Evolutionary conservation across 2,888 invertebrate genomes (phyloP), one percentile per base, ranked within the genome.

Genomic region (Tetragonula carbonaria): DNA sequence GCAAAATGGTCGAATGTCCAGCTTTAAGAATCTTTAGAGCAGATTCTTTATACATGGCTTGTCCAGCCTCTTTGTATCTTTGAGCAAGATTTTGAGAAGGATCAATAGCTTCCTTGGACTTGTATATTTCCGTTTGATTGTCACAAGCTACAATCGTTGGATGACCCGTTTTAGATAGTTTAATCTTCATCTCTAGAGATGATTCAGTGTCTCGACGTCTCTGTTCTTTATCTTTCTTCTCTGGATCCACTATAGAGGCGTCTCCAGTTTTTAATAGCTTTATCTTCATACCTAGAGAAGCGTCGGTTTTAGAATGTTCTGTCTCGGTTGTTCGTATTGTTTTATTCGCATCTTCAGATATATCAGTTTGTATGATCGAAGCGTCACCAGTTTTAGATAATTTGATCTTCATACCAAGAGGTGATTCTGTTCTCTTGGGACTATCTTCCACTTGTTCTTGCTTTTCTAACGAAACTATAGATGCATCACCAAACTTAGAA

Each of bases 341-440:
- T 62, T 85, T 90, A 65, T 28, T 87, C 0, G n/a, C 23, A 66
- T 72, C 79, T 23, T 87, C 62, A 23, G 68, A 18, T 55, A 80
- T 23, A 81, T 91, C 82, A 18, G 63, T 68, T 75, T 88, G 74
- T 72, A 85, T 73, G 33, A 86, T 86, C 33, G 93, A 92, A 18
- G 94, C 92, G 76, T 94, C 94, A 2, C 94, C 94, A 45, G 90
- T 93, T 87, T 92, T 94, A 0, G 94, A 94, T 50, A 94, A 86
- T 76, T 94, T 94, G n/a, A 94, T 93, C 75, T 94, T 94, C 93
- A 94, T 93, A 14, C 94, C 93, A n/a, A 93, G 81, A 18, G 93
- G 92, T n/a, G 93, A 93, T 70, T 93, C 94, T 13, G 92, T 94
- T 77, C 93, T 90, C 59, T 92, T 93, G 0, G 87, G 86, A 5